phyloP scores from a whole-genome alignment of 2,113 vertebrate genomes.

The Sarotherodon lohbergeri region DNA sequence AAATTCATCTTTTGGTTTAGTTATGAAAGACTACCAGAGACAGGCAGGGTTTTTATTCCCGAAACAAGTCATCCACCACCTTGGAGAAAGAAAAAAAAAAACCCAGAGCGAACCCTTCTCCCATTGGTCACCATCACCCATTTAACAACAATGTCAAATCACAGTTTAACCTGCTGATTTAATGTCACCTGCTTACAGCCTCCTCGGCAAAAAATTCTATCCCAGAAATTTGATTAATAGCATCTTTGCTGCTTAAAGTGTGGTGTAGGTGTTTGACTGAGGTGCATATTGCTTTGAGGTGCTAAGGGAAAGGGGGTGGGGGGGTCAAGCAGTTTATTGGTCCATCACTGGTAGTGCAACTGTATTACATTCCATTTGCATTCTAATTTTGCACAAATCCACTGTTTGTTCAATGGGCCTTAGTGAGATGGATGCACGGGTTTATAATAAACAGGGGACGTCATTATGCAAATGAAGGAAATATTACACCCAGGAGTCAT shows the following conservation, averaged over 20 bases:
- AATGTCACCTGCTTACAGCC: not conserved
- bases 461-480: slow-evolving; percentile 66
- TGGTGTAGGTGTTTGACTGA: slow-evolving; percentile 3
- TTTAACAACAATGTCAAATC: not conserved
- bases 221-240: slow-evolving; percentile 24
- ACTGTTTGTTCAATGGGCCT: slow-evolving; percentile 62
- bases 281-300: slow-evolving; percentile 10
- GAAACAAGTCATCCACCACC: not conserved
- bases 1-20: slow-evolving; percentile 21
- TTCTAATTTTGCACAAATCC: slow-evolving; percentile 65
- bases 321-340: slow-evolving; percentile 46
- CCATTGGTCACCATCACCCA: not conserved
- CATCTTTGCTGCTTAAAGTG: not conserved
- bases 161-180: not conserved
- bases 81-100: not conserved
- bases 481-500: slow-evolving; percentile 54
- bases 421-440: slow-evolving; percentile 62
- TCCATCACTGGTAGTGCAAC: slow-evolving; percentile 26
- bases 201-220: slow-evolving; percentile 3
- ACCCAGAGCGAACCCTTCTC: no score
- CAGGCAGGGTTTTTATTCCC: not conserved
- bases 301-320: not conserved
- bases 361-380: slow-evolving; percentile 63
- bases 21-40: not conserved
- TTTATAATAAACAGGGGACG: slow-evolving; percentile 63